Conservation (phyloP, 2,888 invertebrate genomes). For the Xestia rhomboidea region DNA sequence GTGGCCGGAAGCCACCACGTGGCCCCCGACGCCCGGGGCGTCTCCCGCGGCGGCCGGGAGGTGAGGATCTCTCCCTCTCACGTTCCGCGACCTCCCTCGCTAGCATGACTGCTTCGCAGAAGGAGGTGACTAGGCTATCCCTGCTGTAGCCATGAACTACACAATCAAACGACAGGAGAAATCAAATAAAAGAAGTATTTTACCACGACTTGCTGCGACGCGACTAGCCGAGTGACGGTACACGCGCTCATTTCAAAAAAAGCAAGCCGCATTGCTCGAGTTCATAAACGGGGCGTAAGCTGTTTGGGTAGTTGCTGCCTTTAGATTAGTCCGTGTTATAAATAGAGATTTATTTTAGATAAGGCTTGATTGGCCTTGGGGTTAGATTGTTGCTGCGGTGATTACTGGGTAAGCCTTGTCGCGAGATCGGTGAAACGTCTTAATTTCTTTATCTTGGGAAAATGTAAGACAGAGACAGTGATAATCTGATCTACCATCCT, state of each 20-base stretch:
- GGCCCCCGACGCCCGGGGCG: too few species aligned
- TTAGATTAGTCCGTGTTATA: slow-evolving; percentile 19
- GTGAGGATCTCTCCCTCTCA: too few species aligned
- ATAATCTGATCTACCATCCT: background rate
- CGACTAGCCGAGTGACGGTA: background rate
- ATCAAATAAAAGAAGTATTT: background rate
- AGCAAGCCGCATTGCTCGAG: background rate
- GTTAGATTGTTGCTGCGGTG: background rate
- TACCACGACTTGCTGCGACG: background rate
- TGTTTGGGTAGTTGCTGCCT: slow-evolving; percentile 29
- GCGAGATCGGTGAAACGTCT: background rate
- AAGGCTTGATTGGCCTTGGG: slow-evolving; percentile 29
- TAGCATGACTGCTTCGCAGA: too few species aligned
- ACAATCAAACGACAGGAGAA: background rate
- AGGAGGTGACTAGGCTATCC: too few species aligned
- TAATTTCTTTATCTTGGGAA: background rate
- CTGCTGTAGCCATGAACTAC: background rate
- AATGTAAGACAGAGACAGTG: too few species aligned
- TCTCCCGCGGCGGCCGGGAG: too few species aligned
- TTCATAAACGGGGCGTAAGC: background rate
- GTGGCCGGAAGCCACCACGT: too few species aligned
- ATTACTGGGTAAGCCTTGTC: background rate
- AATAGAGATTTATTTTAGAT: slow-evolving; percentile 42
- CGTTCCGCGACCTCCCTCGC: too few species aligned
- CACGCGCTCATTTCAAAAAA: background rate